phyloP scores from a whole-genome alignment of 2,113 vertebrate species.

The Elephantulus edwardii region DNA sequence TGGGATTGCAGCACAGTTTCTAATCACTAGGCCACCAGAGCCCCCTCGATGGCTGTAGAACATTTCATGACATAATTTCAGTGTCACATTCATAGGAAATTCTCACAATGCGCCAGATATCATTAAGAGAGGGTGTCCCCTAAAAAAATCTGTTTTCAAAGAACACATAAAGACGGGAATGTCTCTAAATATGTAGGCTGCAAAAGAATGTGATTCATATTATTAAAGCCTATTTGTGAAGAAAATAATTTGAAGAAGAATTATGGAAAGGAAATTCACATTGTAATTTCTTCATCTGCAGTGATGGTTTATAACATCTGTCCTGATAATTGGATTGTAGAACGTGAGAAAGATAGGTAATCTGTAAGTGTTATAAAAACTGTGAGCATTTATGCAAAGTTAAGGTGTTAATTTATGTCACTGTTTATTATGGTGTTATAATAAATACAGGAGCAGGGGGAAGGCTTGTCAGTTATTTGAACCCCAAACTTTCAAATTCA shows the following conservation, averaged over 20 bases:
- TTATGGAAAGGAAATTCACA: background rate
- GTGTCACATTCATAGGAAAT: background rate
- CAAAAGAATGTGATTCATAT: background rate
- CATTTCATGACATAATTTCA: background rate
- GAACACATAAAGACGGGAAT: background rate
- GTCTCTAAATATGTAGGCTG: background rate
- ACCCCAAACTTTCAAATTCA: background rate
- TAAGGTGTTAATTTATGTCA: background rate
- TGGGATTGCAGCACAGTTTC: too few species aligned
- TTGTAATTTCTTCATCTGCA: background rate
- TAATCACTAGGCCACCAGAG: too few species aligned
- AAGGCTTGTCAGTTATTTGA: background rate
- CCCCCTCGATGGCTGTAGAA: background rate
- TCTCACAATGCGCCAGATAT: background rate
- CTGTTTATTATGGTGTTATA: background rate
- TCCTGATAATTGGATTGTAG: background rate
- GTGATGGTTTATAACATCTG: background rate
- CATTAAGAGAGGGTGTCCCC: background rate
- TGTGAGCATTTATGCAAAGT: background rate
- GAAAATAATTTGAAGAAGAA: background rate
- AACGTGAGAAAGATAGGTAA: background rate
- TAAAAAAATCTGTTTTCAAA: background rate
- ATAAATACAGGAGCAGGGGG: too few species aligned
- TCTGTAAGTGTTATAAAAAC: background rate
- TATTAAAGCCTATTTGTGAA: background rate